Conservation (phyloP, 2,888 invertebrate genomes). For the Hirtodrosophila cameraria region DNA sequence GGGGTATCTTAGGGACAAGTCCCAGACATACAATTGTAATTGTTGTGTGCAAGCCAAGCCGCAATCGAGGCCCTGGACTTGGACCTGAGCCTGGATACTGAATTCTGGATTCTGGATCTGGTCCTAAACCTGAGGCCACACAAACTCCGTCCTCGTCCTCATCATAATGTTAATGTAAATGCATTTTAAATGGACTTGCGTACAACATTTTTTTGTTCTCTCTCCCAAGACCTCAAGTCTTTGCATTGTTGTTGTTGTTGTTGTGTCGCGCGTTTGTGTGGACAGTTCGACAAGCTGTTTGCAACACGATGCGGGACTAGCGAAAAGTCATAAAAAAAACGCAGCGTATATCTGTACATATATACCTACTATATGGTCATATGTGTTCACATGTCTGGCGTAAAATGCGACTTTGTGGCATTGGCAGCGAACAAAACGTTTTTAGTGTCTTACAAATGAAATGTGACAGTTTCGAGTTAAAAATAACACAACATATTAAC, state of each 20-base stretch:
- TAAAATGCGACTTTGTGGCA: slow-evolving; percentile 52
- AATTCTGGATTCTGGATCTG: too few species aligned
- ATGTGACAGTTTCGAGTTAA: slow-evolving; percentile 74
- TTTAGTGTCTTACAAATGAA: slow-evolving; percentile 77
- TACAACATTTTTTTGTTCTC: slow-evolving; percentile 71
- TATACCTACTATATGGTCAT: slow-evolving; percentile 32
- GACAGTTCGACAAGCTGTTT: slow-evolving; percentile 81
- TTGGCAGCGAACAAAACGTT: slow-evolving; percentile 73
- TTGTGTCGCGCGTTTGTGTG: slow-evolving; percentile 71
- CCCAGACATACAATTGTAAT: slow-evolving; percentile 55
- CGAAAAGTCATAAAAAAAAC: slow-evolving; percentile 65
- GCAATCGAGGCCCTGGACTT: slow-evolving; percentile 11
- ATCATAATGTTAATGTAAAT: slow-evolving; percentile 84
- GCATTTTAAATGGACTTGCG: slow-evolving; percentile 82
- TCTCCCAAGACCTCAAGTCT: slow-evolving; percentile 22
- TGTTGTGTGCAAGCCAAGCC: slow-evolving; percentile 37
- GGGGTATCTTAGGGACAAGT: slow-evolving; percentile 12
- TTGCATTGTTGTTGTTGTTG: slow-evolving; percentile 50
- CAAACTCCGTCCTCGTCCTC: slow-evolving; percentile 62
- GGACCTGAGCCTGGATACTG: slow-evolving; percentile 5
- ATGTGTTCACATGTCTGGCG: slow-evolving; percentile 62
- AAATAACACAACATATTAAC: slow-evolving; percentile 71
- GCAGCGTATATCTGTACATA: slow-evolving; percentile 11
- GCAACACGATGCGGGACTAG: slow-evolving; percentile 80
- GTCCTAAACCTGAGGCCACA: slow-evolving; percentile 41